phyloP scores from a whole-genome alignment of 2,797 vertebrate genomes.

The Babyrousa celebensis region DNA sequence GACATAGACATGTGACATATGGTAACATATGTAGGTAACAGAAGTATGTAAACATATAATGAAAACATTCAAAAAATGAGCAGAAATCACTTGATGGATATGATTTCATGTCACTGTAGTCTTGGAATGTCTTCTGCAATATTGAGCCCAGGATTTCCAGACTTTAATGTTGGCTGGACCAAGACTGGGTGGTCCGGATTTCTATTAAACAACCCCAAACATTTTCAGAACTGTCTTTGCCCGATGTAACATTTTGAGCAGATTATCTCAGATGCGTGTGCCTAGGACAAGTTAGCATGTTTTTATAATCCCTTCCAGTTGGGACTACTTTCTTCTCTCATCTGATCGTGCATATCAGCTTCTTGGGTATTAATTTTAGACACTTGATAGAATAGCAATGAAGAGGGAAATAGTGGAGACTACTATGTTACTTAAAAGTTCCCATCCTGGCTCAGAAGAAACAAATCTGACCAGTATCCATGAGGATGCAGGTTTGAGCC shows the following conservation, averaged over 20 bases:
- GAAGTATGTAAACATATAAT: neutral
- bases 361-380: neutral
- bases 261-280: neutral
- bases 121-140: neutral
- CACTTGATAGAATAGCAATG: neutral
- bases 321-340: neutral
- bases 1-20: neutral
- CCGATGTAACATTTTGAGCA: neutral
- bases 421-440: neutral
- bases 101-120: neutral
- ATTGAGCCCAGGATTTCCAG: neutral
- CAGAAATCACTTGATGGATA: neutral
- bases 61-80: neutral
- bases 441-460: too few relatives aligned
- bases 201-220: neutral
- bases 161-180: neutral
- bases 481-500: too few relatives aligned
- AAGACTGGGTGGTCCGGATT: neutral
- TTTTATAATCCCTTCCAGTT: neutral
- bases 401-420: neutral
- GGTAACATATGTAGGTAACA: neutral
- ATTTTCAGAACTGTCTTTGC: neutral
- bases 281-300: neutral
- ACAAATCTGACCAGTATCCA: too few relatives aligned
- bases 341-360: neutral